Percentiles rank a stretch among this genome's conserved stretches.
These are phyloP conservation scores for Poecilia velifera DNA, from an alignment of 2,797 vertebrate species.

Conservation along the genomic window DNA sequence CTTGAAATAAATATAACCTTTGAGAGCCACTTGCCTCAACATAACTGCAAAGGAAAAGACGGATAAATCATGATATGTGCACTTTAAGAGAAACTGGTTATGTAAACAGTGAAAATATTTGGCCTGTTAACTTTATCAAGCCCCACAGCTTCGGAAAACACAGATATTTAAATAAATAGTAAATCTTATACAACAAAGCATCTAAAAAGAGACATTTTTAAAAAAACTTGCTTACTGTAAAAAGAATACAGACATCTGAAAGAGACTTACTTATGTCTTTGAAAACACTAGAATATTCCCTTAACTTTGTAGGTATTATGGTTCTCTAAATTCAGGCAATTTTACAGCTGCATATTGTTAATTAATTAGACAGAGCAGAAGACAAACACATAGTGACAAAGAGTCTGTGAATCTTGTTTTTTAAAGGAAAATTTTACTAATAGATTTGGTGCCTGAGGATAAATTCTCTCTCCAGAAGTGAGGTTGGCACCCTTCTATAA, in stretches of 20 bases:
- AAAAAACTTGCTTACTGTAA: neutral
- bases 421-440: constrained; percentile 45
- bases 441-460: constrained; percentile 44
- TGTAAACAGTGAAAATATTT: neutral
- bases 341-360: constrained; percentile 56
- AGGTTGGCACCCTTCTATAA: constrained; percentile 41
- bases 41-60: neutral
- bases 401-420: constrained; percentile 14
- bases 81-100: neutral
- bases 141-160: neutral
- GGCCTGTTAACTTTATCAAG: neutral
- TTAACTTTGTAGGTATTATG: constrained; percentile 40
- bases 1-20: neutral
- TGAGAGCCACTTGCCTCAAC: neutral
- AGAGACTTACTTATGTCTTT: constrained; percentile 27
- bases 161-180: neutral
- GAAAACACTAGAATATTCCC: constrained; percentile 46
- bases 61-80: neutral
- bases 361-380: constrained; percentile 55
- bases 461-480: constrained; percentile 31
- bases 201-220: neutral
- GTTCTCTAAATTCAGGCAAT: constrained; percentile 47
- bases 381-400: constrained; percentile 19
- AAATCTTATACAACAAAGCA: neutral
- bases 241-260: constrained; percentile 33